Conservation (phyloP, 2,888 invertebrate species). For the Trypoxylon attenuatum region DNA sequence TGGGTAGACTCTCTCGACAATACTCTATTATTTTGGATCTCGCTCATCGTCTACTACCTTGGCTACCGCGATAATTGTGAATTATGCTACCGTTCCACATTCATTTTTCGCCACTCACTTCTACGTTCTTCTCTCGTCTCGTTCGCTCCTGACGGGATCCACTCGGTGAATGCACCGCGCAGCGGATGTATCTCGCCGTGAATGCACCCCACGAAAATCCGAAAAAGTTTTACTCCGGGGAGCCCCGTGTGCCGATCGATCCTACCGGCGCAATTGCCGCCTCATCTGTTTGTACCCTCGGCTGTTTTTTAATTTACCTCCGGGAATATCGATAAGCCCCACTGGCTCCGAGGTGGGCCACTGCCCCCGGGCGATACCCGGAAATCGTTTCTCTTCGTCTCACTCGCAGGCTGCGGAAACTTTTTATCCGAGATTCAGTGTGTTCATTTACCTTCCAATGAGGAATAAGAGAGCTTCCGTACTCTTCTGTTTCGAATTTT, state of each 20-base stretch:
- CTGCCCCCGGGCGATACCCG: not conserved
- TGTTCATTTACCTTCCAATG: too few species aligned
- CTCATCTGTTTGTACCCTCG: not conserved
- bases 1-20: slow-evolving; percentile 47
- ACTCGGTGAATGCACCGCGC: not conserved
- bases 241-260: not conserved
- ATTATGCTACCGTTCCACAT: slow-evolving; percentile 40
- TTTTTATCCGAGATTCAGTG: too few species aligned
- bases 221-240: not conserved
- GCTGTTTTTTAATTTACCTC: not conserved
- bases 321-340: not conserved
- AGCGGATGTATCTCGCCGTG: not conserved
- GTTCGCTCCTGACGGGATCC: too few species aligned
- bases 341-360: not conserved
- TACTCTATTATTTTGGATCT: slow-evolving; percentile 45
- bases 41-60: slow-evolving; percentile 12
- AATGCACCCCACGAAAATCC: too few species aligned
- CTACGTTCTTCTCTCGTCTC: too few species aligned
- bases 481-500: too few species aligned
- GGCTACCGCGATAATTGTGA: slow-evolving; percentile 34
- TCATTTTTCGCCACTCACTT: slow-evolving; percentile 8
- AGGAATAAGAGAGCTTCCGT: too few species aligned
- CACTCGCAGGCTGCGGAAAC: too few species aligned
- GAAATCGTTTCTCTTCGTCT: not conserved
- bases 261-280: not conserved